A percentile compares a stretch with the other conserved stretches of the same genome.
Evolutionary conservation across 2,888 invertebrate genomes (phyloP).

Genomic region (Holacanthella duospinosa): DNA sequence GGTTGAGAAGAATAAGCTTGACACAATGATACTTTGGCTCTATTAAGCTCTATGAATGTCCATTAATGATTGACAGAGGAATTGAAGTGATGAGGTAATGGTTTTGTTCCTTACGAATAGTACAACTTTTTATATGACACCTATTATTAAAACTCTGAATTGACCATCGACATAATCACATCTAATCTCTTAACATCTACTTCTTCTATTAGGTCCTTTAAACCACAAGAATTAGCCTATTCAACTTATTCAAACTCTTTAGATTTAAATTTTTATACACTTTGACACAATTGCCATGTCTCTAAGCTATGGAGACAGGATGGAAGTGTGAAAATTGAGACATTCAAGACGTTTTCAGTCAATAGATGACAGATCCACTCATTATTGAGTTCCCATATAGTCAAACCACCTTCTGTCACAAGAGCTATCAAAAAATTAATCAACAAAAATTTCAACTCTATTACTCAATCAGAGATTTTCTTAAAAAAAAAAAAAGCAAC

Average conservation of each 20-base stretch:
- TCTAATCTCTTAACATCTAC: background rate
- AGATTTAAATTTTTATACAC: background rate
- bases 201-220: background rate
- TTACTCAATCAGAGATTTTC: background rate
- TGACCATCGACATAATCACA: constrained; percentile 1
- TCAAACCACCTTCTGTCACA: background rate
- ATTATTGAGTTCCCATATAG: too few species aligned
- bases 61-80: background rate
- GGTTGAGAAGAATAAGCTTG: too few species aligned
- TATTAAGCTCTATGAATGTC: background rate
- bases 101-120: background rate
- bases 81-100: constrained; percentile 4
- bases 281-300: background rate
- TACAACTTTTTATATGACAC: background rate
- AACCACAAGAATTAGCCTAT: background rate
- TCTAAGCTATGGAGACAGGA: too few species aligned
- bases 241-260: background rate
- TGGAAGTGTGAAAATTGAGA: too few species aligned
- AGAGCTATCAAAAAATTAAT: background rate
- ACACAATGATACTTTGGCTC: too few species aligned
- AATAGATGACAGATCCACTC: too few species aligned
- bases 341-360: too few species aligned
- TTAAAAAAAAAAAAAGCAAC: too few species aligned
- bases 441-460: background rate
- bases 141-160: background rate